Evolutionary conservation across 53 echinoderm and acorn worm genomes (phyloP).

Genomic region (Mesocentrotus franciscanus): DNA sequence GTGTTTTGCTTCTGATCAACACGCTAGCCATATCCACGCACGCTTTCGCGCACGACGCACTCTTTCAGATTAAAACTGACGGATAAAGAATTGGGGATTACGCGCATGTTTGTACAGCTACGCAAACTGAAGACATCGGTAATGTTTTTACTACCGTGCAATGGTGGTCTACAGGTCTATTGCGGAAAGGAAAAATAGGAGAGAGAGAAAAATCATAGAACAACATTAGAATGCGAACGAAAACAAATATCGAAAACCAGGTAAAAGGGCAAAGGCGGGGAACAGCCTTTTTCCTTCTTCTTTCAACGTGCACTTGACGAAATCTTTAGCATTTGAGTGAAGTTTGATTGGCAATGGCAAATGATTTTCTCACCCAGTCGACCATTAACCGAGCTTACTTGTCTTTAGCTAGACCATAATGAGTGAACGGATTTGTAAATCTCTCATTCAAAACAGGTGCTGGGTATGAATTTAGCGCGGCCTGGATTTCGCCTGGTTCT

Average conservation of each 20-base stretch:
- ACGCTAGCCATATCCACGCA: neutral
- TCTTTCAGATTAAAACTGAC: constrained; percentile 38
- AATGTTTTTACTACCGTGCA: constrained; percentile 31
- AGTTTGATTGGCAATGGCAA: constrained; percentile 50
- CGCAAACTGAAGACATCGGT: constrained; percentile 46
- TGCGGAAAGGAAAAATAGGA: neutral
- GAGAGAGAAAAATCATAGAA: neutral
- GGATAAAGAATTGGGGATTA: constrained; percentile 51
- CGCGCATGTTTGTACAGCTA: constrained; percentile 54
- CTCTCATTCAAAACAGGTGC: constrained; percentile 35
- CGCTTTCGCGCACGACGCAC: constrained; percentile 25
- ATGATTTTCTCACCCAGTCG: constrained; percentile 30
- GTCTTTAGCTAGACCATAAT: constrained; percentile 9
- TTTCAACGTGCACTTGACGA: neutral
- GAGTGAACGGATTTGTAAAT: constrained; percentile 51
- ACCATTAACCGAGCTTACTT: constrained; percentile 20
- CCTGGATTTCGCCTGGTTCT: constrained; percentile 42
- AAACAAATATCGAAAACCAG: constrained; percentile 8
- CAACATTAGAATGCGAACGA: neutral
- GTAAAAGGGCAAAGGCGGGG: constrained; percentile 28
- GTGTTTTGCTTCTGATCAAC: constrained; percentile 29
- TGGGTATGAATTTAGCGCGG: constrained; percentile 1
- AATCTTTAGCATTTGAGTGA: constrained; percentile 17
- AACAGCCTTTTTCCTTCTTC: neutral
- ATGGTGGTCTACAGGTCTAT: constrained; percentile 16